phyloP scores from a whole-genome alignment of 37 sponge, comb jelly and placozoan species.

The Hormiphora californensis region DNA sequence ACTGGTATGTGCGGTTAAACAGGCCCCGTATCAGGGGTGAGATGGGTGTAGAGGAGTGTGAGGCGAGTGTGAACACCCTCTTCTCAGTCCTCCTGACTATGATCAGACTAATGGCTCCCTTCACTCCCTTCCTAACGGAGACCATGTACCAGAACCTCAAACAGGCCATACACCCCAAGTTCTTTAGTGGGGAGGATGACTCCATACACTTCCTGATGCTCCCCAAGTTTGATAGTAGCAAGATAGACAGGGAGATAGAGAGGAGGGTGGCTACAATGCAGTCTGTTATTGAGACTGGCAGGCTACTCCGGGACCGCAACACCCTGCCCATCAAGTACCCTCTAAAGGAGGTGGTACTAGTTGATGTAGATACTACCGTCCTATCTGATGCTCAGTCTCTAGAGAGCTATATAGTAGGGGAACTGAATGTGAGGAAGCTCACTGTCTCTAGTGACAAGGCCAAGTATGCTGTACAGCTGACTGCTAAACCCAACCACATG shows the following conservation, averaged over 20 bases:
- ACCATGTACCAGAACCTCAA: constrained; percentile 86
- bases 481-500: constrained; percentile 78
- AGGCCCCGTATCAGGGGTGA: constrained; percentile 89
- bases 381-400: constrained; percentile 64
- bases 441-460: constrained; percentile 68
- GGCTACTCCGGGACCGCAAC: constrained; percentile 80
- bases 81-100: constrained; percentile 80
- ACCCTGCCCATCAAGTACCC: constrained; percentile 89
- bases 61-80: constrained; percentile 70
- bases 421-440: constrained; percentile 81
- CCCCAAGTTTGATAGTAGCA: constrained; percentile 62
- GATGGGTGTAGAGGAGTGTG: constrained; percentile 62
- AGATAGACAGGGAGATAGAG: constrained; percentile 77
- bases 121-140: constrained; percentile 95
- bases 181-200: constrained; percentile 60
- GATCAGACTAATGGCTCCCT: constrained; percentile 93
- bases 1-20: constrained; percentile 97
- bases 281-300: constrained; percentile 81
- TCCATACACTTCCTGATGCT: constrained; percentile 81
- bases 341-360: constrained; percentile 79
- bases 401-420: constrained; percentile 79
- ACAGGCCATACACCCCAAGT: constrained; percentile 52
- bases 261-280: constrained; percentile 77
- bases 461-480: constrained; percentile 72
- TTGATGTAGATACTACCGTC: constrained; percentile 65